Evolutionary conservation across 2,888 invertebrate species (phyloP).

Genomic region (Malthinus seriepunctatus): DNA sequence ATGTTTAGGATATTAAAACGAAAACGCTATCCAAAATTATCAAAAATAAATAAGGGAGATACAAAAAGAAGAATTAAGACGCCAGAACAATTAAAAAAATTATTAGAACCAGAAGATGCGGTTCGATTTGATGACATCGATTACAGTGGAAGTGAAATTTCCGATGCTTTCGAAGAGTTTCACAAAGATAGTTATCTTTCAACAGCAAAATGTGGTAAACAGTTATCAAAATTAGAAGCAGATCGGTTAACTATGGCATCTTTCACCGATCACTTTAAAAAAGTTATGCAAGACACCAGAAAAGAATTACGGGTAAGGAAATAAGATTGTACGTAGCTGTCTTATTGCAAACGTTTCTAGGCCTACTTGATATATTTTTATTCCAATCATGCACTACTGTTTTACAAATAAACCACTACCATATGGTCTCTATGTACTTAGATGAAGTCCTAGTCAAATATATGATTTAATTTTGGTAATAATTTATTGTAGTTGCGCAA

Average conservation of each 20-base stretch:
- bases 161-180: constrained; percentile 42
- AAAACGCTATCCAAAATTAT: constrained; percentile 4
- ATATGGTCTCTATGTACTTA: no score
- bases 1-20: constrained; percentile 1
- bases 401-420: no score
- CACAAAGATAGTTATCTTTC: constrained; percentile 38
- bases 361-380: no score
- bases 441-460: no score
- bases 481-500: constrained; percentile 20
- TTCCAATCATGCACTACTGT: no score
- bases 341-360: no score
- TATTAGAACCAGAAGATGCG: constrained; percentile 33
- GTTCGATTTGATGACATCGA: constrained; percentile 35
- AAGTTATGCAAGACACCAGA: constrained; percentile 37
- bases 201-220: constrained; percentile 29
- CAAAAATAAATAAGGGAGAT: constrained; percentile 3
- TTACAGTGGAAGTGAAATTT: constrained; percentile 37
- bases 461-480: no score
- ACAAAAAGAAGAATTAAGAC: constrained; percentile 16
- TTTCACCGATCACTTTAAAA: constrained; percentile 45
- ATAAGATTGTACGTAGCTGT: no score
- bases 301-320: constrained; percentile 36
- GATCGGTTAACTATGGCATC: constrained; percentile 39
- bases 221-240: constrained; percentile 41
- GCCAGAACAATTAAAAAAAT: constrained; percentile 32